Conservation (phyloP, 2,797 vertebrate species). For the Xenops minutus region DNA sequence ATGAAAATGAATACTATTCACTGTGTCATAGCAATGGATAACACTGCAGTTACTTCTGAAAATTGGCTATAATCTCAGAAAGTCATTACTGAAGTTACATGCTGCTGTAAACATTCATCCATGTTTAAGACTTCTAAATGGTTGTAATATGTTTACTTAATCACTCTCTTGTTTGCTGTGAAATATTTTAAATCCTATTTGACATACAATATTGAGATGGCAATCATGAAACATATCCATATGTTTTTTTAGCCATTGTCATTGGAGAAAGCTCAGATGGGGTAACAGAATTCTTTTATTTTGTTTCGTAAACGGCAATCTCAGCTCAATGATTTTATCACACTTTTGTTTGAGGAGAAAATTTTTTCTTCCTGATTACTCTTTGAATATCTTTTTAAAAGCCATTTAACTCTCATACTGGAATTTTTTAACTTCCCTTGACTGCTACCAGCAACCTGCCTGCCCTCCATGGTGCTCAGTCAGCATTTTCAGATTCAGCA, state of each 20-base stretch:
- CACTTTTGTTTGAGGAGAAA: background rate
- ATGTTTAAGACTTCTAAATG: background rate
- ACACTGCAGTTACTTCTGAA: background rate
- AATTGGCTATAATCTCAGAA: background rate
- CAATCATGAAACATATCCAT: background rate
- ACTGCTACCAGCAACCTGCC: conserved; percentile 4
- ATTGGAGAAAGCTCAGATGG: background rate
- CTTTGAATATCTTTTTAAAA: background rate
- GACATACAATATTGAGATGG: background rate
- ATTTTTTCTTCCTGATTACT: background rate
- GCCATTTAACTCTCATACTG: background rate
- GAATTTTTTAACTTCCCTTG: background rate
- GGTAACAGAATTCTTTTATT: background rate
- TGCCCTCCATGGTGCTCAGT: conserved; percentile 36
- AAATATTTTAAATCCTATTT: background rate
- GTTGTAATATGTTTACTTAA: background rate
- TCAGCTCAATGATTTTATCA: background rate
- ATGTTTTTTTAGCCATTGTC: background rate
- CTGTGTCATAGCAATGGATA: background rate
- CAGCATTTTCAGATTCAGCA: conserved; percentile 64
- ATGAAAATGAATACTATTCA: background rate
- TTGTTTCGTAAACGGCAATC: background rate
- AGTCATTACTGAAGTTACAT: background rate
- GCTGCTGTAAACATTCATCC: background rate
- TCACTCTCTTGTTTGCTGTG: background rate